These are phyloP conservation scores for Pygmarrhopalites habei DNA, from an alignment of 1,140 invertebrate genomes.

Conservation along the genomic window DNA sequence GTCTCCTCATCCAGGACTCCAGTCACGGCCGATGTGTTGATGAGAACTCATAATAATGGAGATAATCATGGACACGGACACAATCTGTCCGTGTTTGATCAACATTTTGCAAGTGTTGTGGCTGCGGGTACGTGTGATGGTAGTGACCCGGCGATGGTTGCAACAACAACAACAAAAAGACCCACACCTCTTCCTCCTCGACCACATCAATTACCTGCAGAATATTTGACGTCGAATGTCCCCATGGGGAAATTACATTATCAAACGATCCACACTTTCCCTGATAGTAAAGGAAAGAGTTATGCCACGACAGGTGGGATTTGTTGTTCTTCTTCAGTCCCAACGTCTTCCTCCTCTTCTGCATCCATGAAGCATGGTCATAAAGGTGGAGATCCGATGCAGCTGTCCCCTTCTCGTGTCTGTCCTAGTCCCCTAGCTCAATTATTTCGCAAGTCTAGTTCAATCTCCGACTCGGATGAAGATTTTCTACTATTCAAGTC, in stretches of 20 bases:
- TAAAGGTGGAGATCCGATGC: neutral
- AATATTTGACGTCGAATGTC: neutral
- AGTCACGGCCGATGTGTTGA: neutral
- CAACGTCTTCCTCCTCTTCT: slow-evolving; percentile 1
- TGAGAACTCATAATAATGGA: neutral
- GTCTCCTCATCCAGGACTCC: neutral
- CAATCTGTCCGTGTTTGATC: neutral
- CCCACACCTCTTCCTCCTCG: too few relatives aligned
- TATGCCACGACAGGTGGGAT: too few relatives aligned
- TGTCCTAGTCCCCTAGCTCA: neutral
- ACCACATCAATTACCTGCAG: slow-evolving; percentile 9
- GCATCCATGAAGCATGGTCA: too few relatives aligned
- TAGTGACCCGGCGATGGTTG: too few relatives aligned
- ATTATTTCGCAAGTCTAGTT: slow-evolving; percentile 4
- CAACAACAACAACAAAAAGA: too few relatives aligned
- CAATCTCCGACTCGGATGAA: slow-evolving; percentile 27
- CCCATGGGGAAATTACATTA: slow-evolving; percentile 14
- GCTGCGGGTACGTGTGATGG: neutral
- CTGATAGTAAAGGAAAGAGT: slow-evolving; percentile 4
- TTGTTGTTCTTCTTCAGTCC: neutral
- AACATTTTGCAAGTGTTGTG: neutral
- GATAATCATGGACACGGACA: neutral
- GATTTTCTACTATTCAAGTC: neutral
- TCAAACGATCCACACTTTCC: slow-evolving; percentile 25
- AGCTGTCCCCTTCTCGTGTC: neutral